Evolutionary conservation across 1,140 invertebrate genomes (phyloP).

Genomic region (Caenorhabditis elegans): WBcel235 BX284602.5:10855501-10856000

Average conservation of each 20-base stretch:
- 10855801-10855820: constrained; percentile 39
- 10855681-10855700: background rate
- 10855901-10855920: no score
- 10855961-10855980: no score
- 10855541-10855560: background rate
- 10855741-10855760: constrained; percentile 26
- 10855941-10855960: no score
- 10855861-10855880: background rate
- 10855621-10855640: background rate
- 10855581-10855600: no score
- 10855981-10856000: no score
- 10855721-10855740: background rate
- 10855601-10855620: background rate
- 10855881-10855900: no score
- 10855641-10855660: background rate
- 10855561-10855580: background rate
- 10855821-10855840: constrained; percentile 33
- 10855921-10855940: no score
- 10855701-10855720: background rate
- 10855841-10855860: background rate
- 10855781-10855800: constrained; percentile 29
- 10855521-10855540: no score
- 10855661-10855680: background rate
- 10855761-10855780: background rate
- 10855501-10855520: no score